Base-by-base conservation (phyloP, 2,888 invertebrate species). In the Cantharis nigra region DNA sequence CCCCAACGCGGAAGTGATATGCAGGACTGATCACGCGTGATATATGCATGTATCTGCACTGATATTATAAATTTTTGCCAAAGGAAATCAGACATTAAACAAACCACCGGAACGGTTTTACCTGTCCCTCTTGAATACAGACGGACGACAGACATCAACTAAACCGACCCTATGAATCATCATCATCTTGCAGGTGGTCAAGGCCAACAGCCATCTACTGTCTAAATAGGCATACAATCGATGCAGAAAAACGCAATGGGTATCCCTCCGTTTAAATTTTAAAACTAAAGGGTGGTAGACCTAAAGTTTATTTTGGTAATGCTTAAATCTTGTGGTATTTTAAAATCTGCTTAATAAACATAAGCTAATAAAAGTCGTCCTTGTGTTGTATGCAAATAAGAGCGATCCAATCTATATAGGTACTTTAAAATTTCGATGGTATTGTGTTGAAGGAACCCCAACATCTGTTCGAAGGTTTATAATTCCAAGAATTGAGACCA, bases 191-290 rank as follows among this genome's bases (percentile, higher is more conserved):
- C 82, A 84, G 85, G 83, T 85, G 84, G 85, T 85, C 86, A 86
- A 86, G 85, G 85, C 82, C 85, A 85, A 84, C 83, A 81, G 83
- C 83, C 83, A 83, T 82, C 82, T 82, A 84, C 85, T 85, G 84
- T 49, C 49, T 49, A 49, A 26, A 85, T 81, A 82, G 79, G 82
- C 79, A 78, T 82, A 80, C 80, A 75, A 72, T 78, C 78, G 75
- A 77, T 80, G 80, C 80, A 82, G 78, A 80, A 81, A 82, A 82
- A 82, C 76, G 79, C 79, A 80, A 80, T 78, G 78, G 77, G n/a
- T 49, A n/a, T 49, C 49, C 49, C 49, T 13, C 7, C 49, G 49
- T 5, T 33, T 33, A 3, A 13, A 33, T 33, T 33, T 33, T 33
- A 13, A 33, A 33, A 33, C 33, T 13, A 33, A 33, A 33, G 33